Evolutionary conservation across 2,797 vertebrate genomes (phyloP).

Genomic region (Lagodon rhomboides): DNA sequence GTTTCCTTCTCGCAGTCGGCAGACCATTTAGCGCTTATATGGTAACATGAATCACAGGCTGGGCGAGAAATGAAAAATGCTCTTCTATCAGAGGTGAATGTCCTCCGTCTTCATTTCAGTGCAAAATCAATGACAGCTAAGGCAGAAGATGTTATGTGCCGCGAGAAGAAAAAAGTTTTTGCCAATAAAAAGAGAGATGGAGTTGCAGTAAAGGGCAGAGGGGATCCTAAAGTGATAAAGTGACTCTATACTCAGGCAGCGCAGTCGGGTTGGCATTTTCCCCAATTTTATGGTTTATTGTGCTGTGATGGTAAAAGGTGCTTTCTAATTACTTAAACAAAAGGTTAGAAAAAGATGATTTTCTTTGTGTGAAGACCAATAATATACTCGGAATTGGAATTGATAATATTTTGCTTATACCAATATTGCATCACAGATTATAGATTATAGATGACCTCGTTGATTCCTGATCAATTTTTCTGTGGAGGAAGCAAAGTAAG

Average conservation of each 20-base stretch:
- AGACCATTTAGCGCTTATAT: constrained; percentile 43
- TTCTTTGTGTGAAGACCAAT: neutral
- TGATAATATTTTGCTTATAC: too few relatives aligned
- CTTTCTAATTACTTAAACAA: constrained; percentile 49
- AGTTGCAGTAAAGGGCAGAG: constrained; percentile 49
- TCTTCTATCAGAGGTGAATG: constrained; percentile 58
- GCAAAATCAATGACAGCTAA: constrained; percentile 76
- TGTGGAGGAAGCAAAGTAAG: too few relatives aligned
- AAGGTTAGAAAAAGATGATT: constrained; percentile 40
- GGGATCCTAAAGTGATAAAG: constrained; percentile 42
- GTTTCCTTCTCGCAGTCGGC: constrained; percentile 23
- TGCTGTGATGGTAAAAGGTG: constrained; percentile 31
- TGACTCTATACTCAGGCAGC: constrained; percentile 19
- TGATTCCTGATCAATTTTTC: too few relatives aligned
- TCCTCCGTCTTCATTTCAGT: constrained; percentile 69
- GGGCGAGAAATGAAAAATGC: constrained; percentile 52
- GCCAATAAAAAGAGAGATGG: constrained; percentile 47
- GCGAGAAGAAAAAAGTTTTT: constrained; percentile 21
- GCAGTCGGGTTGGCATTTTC: constrained; percentile 40
- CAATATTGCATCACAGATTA: too few relatives aligned
- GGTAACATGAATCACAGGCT: constrained; percentile 51
- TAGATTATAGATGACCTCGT: too few relatives aligned
- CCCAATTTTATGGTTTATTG: constrained; percentile 41
- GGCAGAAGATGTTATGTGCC: constrained; percentile 26
- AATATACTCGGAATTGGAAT: neutral